Evolutionary conservation across 1,140 invertebrate genomes (phyloP), one percentile per base, ranked within the genome.

Genomic region (Ganaspis sp.): DNA sequence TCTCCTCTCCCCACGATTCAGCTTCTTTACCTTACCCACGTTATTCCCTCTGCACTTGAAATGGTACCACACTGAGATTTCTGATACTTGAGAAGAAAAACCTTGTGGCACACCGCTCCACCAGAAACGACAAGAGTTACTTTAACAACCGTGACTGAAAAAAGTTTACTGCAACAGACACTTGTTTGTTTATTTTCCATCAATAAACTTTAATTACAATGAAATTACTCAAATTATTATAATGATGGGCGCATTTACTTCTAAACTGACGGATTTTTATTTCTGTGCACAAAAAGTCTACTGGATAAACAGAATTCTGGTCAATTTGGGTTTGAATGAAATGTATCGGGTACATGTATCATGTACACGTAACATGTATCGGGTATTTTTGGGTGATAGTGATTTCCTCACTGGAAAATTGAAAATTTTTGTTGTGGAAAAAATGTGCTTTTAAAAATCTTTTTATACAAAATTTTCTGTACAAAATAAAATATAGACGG

Each of bases 1-100:
- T 76, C 82, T 79, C 74, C 77, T 72, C 77, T 79, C 79, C 75
- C 82, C 82, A 81, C 82, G 72, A 73, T 77, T 64, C 15, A 64
- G 26, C 58, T 76, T 69, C 72, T 76, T 70, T 72, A 40, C 71
- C 75, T 69, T 72, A 79, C 79, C 75, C 79, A 73, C 76, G 78
- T 80, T 77, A 78, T 74, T 76, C 78, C 74, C 34, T 75, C 78
- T 78, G 69, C 40, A 26, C 26, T 64, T 64, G 58, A 64, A 64
- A 64, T 64, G 23, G 58, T 64, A 64, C 23, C 23, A 64, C 23
- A 29, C 12, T 29, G 26, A 64, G 58, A 64, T 64, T 64, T 64
- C 58, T 64, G 58, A 64, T 17, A 29, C 26, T 64, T 64, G 58
- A n/a, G 15, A 26, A 64, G 58, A 29, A 64, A 64, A 34, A 29